Evolutionary conservation across 2,888 invertebrate species (phyloP).

Genomic region (Lasioglossum marginatum): DNA sequence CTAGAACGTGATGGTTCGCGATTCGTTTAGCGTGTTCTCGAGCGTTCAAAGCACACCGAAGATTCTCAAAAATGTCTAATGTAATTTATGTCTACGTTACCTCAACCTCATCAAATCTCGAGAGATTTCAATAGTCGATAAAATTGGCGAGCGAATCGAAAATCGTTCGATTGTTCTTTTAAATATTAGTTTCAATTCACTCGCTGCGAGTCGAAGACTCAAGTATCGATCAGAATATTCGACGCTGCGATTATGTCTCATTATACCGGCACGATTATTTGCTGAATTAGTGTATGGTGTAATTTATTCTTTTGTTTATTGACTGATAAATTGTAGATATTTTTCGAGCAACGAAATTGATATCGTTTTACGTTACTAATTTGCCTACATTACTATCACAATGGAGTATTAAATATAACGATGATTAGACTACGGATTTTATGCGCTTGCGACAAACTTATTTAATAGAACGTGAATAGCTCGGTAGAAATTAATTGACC

Average conservation of each 20-base stretch:
- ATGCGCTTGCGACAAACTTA: not conserved
- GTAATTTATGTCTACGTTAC: not conserved
- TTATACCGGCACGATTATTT: constrained; percentile 46
- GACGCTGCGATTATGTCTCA: constrained; percentile 66
- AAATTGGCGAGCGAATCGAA: not conserved
- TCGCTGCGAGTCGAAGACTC: not conserved
- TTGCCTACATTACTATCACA: constrained; percentile 54
- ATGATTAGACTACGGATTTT: constrained; percentile 3
- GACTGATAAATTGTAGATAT: not conserved
- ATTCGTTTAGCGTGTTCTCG: not conserved
- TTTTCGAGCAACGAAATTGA: not conserved
- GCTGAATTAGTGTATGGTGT: not conserved
- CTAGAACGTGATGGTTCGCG: not conserved
- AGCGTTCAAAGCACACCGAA: not conserved
- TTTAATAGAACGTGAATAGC: not conserved
- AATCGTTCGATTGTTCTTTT: not conserved
- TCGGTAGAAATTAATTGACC: not conserved
- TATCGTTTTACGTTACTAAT: constrained; percentile 20
- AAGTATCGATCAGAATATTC: not conserved
- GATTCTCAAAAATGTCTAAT: not conserved
- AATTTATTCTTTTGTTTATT: not conserved
- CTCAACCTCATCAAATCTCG: not conserved
- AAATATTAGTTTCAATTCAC: not conserved
- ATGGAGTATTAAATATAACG: constrained; percentile 28
- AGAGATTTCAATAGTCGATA: not conserved